phyloP scores from a whole-genome alignment of 2,888 invertebrate genomes.

The Mayetiola destructor region DNA sequence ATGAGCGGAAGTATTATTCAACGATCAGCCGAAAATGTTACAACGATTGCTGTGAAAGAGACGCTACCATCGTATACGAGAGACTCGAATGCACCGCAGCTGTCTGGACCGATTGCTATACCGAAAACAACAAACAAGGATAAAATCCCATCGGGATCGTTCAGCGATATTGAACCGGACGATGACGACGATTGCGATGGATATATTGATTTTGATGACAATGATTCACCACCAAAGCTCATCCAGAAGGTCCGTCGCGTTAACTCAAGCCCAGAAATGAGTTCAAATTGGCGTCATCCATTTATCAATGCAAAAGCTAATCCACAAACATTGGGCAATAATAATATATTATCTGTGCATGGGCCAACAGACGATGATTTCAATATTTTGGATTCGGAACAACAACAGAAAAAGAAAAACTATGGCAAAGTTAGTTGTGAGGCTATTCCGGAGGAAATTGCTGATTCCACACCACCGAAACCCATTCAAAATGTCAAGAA shows the following conservation, averaged over 20 bases:
- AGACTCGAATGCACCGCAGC: neutral
- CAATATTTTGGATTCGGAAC: conserved; percentile 19
- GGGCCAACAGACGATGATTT: conserved; percentile 1
- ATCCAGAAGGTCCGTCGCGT: conserved; percentile 75
- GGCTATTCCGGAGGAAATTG: conserved; percentile 80
- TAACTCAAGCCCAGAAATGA: conserved; percentile 88
- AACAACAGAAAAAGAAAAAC: conserved; percentile 40
- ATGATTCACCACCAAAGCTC: conserved; percentile 35
- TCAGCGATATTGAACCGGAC: conserved; percentile 30
- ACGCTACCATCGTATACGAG: neutral
- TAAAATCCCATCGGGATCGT: conserved; percentile 30
- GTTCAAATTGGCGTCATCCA: conserved; percentile 67
- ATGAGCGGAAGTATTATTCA: neutral
- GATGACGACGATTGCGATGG: conserved; percentile 18
- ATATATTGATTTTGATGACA: conserved; percentile 27
- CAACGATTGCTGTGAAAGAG: neutral
- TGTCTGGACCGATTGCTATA: conserved; percentile 49
- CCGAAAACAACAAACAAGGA: conserved; percentile 42
- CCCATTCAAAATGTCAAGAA: neutral
- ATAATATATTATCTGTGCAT: conserved; percentile 16
- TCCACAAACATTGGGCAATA: conserved; percentile 27
- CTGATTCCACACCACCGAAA: conserved; percentile 54
- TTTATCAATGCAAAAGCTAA: conserved; percentile 35
- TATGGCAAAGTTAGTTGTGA: conserved; percentile 50
- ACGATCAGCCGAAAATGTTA: neutral